These are phyloP conservation scores for Onychomys leucogaster DNA, from an alignment of 2,797 vertebrate genomes.

Conservation along the genomic window DNA sequence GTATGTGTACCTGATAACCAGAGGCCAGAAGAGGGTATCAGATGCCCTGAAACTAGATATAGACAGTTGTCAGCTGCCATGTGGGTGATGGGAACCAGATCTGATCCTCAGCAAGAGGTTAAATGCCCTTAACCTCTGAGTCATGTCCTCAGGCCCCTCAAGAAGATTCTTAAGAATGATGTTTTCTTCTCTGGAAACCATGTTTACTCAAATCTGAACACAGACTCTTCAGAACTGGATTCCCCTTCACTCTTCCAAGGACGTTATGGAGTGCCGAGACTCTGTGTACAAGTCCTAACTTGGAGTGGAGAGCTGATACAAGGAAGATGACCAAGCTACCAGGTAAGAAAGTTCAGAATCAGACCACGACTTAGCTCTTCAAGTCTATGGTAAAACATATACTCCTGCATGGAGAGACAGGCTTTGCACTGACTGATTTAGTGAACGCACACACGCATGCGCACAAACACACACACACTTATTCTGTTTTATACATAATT, in stretches of 20 bases:
- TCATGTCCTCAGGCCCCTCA: not conserved
- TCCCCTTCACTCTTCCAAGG: not conserved
- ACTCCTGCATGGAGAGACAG: not conserved
- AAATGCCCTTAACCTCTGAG: not conserved
- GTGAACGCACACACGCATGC: not conserved
- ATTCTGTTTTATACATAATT: constrained; percentile 6
- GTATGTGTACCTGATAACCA: not conserved
- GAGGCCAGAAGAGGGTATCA: not conserved
- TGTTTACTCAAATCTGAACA: constrained; percentile 54
- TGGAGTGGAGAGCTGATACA: constrained; percentile 45
- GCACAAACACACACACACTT: not conserved
- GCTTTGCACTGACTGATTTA: not conserved
- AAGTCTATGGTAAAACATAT: not conserved
- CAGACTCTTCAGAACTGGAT: constrained; percentile 31
- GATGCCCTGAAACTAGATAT: not conserved
- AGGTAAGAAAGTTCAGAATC: constrained; percentile 51
- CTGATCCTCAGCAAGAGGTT: not conserved
- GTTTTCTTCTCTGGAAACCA: constrained; percentile 4
- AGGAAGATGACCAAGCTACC: not conserved
- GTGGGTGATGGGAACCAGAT: not conserved
- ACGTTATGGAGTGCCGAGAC: not conserved
- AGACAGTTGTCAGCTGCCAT: not conserved
- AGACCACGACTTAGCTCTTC: constrained; percentile 6
- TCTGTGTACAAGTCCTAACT: not conserved
- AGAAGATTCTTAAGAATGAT: not conserved